Evolutionary conservation across 2,888 invertebrate species (phyloP).

Genomic region (Synanthedon andrenaeformis): DNA sequence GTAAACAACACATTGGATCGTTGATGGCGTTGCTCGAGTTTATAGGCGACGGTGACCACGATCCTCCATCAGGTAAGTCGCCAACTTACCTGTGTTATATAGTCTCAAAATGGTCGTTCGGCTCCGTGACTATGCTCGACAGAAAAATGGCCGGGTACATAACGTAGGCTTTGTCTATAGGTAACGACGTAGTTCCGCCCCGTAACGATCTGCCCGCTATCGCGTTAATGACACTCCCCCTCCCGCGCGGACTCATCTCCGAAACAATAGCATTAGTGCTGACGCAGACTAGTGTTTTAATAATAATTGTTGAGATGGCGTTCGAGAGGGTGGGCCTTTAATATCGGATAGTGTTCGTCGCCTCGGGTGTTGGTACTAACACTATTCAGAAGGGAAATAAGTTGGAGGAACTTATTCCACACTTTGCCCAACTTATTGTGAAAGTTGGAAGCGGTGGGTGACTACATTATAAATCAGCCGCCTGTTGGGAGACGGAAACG

Average conservation of each 20-base stretch:
- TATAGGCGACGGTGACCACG: no score
- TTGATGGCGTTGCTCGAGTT: no score
- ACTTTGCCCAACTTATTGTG: no score
- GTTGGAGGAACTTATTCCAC: no score
- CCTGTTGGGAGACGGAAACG: no score
- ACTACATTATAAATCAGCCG: no score
- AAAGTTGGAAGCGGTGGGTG: no score
- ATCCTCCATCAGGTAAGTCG: no score
- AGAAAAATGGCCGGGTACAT: conserved; percentile 50
- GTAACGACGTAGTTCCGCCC: conserved; percentile 56
- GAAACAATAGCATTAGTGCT: conserved; percentile 44
- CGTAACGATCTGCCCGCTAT: conserved; percentile 51
- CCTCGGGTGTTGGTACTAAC: neutral
- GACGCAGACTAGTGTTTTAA: conserved; percentile 7
- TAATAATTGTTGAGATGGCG: conserved; percentile 2
- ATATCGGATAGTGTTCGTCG: conserved; percentile 15
- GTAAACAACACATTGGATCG: no score
- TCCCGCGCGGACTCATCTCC: conserved; percentile 9
- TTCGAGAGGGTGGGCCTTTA: conserved; percentile 8
- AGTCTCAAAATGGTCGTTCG: no score
- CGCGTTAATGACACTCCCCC: conserved; percentile 39
- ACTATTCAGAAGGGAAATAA: no score
- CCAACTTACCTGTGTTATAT: no score
- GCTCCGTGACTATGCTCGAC: conserved; percentile 17
- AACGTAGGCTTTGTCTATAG: conserved; percentile 50